Percentiles rank a stretch among this genome's conserved stretches.
Evolutionary conservation across 2,888 invertebrate genomes (phyloP).

Genomic region (Crossocerus cetratus): DNA sequence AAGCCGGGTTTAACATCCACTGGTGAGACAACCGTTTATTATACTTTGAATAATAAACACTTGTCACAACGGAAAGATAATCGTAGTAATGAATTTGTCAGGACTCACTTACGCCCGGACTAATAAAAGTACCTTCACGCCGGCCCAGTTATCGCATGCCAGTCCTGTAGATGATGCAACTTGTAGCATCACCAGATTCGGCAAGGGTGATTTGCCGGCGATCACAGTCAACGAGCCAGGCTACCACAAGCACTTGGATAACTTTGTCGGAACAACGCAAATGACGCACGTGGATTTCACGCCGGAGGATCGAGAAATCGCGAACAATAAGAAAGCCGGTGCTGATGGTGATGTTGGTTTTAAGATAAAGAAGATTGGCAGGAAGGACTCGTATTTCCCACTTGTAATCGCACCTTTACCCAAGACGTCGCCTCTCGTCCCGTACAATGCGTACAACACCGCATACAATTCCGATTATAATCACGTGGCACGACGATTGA

Average conservation of each 20-base stretch:
- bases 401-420: too few species aligned
- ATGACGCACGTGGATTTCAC: slow-evolving; percentile 69
- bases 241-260: slow-evolving; percentile 73
- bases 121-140: slow-evolving; percentile 17
- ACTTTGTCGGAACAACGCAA: slow-evolving; percentile 74
- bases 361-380: too few species aligned
- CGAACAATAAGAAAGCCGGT: slow-evolving; percentile 15
- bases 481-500: slow-evolving; percentile 13
- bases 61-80: too few species aligned
- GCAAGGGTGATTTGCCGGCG: slow-evolving; percentile 72
- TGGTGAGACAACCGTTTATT: slow-evolving; percentile 26
- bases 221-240: slow-evolving; percentile 71
- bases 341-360: too few species aligned
- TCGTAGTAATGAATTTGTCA: background rate
- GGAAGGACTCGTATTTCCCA: too few species aligned
- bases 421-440: background rate
- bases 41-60: too few species aligned
- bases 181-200: slow-evolving; percentile 64
- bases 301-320: slow-evolving; percentile 64
- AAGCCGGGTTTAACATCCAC: slow-evolving; percentile 28
- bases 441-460: slow-evolving; percentile 36
- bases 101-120: slow-evolving; percentile 32
- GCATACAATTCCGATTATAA: slow-evolving; percentile 39
- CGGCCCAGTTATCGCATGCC: slow-evolving; percentile 12
- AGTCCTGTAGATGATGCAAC: slow-evolving; percentile 43